Evolutionary conservation across 1,140 invertebrate species (phyloP).

Genomic region (Drosophila seguyi): DNA sequence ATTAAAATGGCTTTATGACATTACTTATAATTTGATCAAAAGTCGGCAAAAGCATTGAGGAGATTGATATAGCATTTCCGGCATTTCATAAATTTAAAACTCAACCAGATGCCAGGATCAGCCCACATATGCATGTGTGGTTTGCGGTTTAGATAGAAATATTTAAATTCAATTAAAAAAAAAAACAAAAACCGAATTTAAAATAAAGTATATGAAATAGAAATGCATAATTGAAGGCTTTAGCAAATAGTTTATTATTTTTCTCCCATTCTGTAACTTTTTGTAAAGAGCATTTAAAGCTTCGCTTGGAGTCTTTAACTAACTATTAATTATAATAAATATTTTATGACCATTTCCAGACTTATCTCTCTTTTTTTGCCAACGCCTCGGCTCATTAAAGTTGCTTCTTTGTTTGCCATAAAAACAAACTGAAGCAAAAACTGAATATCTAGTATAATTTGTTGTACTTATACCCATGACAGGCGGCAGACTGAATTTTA

Average conservation of each 20-base stretch:
- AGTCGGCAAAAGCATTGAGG: slow-evolving; percentile 43
- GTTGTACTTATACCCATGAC: neutral
- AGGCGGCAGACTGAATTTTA: slow-evolving; percentile 14
- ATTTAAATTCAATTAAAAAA: neutral
- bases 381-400: slow-evolving; percentile 18
- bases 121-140: slow-evolving; percentile 10
- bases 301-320: neutral
- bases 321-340: neutral
- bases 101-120: slow-evolving; percentile 25
- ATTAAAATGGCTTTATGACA: slow-evolving; percentile 49
- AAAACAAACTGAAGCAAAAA: neutral
- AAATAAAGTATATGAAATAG: neutral
- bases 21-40: slow-evolving; percentile 70
- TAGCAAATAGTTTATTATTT: neutral
- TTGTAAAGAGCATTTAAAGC: neutral
- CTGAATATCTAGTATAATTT: slow-evolving; percentile 4
- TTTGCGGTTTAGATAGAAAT: neutral
- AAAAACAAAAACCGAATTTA: too few species aligned
- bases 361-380: slow-evolving; percentile 5
- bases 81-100: slow-evolving; percentile 51
- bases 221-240: neutral
- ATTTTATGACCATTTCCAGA: slow-evolving; percentile 15
- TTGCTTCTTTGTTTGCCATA: slow-evolving; percentile 32
- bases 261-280: too few species aligned
- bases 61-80: slow-evolving; percentile 49